phyloP scores from a whole-genome alignment of 1,140 invertebrate genomes.

The Teleopsis dalmanni region DNA sequence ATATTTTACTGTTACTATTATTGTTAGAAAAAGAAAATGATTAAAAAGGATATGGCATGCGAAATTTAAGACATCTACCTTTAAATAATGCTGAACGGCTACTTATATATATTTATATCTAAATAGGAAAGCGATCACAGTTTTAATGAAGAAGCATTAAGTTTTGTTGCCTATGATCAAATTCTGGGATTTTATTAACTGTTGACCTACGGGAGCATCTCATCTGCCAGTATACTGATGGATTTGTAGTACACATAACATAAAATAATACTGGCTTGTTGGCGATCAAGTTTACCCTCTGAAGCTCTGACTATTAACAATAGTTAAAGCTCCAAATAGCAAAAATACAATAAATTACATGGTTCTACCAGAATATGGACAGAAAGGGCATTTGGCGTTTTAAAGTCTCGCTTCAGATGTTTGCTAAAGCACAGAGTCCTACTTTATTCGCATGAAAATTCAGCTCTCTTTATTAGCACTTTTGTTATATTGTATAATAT shows the following conservation, averaged over 20 bases:
- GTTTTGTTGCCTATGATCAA: too few species aligned
- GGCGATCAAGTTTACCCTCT: constrained; percentile 3
- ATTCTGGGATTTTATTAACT: too few species aligned
- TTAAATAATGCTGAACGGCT: too few species aligned
- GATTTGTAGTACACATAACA: neutral
- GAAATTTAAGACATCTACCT: too few species aligned
- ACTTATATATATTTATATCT: too few species aligned
- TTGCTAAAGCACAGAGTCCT: neutral
- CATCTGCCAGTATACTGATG: neutral
- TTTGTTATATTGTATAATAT: constrained; percentile 1
- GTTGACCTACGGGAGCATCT: neutral
- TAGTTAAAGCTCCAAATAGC: neutral
- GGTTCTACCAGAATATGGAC: neutral
- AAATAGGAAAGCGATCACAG: neutral
- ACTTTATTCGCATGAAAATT: neutral
- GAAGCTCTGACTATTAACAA: neutral
- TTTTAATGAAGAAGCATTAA: neutral
- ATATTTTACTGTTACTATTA: neutral
- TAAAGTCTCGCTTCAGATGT: neutral
- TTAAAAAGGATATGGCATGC: too few species aligned
- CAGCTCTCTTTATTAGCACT: neutral
- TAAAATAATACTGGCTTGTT: neutral
- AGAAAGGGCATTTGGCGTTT: constrained; percentile 2
- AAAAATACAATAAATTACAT: constrained; percentile 3
- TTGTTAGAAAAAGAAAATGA: too few species aligned